A percentile compares a stretch with the other conserved stretches of the same genome.
These are phyloP conservation scores for Ophion ventricosus DNA, from an alignment of 2,888 invertebrate species.

Conservation along the genomic window DNA sequence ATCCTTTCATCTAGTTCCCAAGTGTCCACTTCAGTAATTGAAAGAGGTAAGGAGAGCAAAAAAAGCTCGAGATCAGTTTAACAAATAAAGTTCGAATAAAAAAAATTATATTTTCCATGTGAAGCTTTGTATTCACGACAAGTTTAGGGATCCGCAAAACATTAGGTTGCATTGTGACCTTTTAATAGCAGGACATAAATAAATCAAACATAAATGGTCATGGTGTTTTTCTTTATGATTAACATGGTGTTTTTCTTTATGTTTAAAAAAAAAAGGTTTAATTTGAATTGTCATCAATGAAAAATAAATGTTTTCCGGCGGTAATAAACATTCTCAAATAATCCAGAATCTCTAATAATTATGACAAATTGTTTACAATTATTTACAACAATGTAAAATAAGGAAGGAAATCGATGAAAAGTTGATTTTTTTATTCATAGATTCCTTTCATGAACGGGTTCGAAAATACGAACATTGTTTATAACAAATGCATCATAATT, in stretches of 20 bases:
- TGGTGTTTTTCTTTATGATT: not conserved
- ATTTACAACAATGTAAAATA: not conserved
- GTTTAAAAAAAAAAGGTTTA: not conserved
- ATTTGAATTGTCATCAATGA: not conserved
- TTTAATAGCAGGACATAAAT: not conserved
- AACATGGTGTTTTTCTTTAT: not conserved
- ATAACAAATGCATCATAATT: slow-evolving; percentile 1
- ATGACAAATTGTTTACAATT: not conserved
- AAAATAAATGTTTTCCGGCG: not conserved
- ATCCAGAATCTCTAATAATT: not conserved
- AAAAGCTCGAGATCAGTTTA: not conserved
- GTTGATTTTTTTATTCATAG: not conserved
- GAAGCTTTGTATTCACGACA: not conserved
- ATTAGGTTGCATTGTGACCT: not conserved
- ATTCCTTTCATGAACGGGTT: not conserved
- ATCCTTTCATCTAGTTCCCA: not conserved
- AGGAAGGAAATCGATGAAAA: not conserved
- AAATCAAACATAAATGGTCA: no score
- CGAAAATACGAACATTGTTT: not conserved
- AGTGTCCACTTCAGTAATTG: not conserved
- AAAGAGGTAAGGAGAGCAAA: no score
- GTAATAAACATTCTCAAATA: not conserved
- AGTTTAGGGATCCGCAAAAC: not conserved
- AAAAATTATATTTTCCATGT: not conserved
- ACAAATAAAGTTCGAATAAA: not conserved